These are phyloP conservation scores for Tachuris rubrigastra DNA, from an alignment of 2,113 vertebrate species.

Conservation along the genomic window DNA sequence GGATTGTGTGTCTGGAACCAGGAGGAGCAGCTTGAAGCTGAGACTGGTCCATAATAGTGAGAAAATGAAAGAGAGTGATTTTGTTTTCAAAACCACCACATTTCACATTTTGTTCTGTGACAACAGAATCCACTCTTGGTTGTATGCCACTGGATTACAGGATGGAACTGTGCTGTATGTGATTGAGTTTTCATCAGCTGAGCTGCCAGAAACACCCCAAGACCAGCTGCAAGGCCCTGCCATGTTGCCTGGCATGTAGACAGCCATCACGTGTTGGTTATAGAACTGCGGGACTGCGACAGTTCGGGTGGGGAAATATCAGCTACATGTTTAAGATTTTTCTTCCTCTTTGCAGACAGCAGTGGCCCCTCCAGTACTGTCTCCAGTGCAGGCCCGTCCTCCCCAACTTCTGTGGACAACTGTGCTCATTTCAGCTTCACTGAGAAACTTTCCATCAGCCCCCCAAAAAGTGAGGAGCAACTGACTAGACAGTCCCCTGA, in stretches of 20 bases:
- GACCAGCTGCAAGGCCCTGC: neutral
- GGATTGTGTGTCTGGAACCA: neutral
- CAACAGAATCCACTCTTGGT: neutral
- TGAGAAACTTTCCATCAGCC: constrained; percentile 80
- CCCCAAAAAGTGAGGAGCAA: constrained; percentile 80
- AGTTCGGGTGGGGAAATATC: neutral
- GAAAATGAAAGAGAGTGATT: neutral
- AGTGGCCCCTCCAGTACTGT: constrained; percentile 95
- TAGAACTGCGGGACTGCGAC: neutral
- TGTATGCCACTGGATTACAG: neutral
- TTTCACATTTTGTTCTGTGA: neutral
- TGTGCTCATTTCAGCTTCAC: constrained; percentile 88
- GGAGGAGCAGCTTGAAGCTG: neutral
- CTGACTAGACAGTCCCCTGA: neutral
- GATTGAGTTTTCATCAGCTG: neutral
- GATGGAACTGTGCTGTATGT: neutral
- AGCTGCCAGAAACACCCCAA: neutral
- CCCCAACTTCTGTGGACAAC: constrained; percentile 85
- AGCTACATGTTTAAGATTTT: neutral
- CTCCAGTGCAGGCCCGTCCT: constrained; percentile 93
- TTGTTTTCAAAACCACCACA: neutral
- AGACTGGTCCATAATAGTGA: neutral
- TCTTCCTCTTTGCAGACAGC: constrained; percentile 84
- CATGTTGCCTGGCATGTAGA: neutral
- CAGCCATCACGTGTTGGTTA: neutral